phyloP scores from a whole-genome alignment of 1,140 invertebrate species.

The Eriocheir sinensis region DNA sequence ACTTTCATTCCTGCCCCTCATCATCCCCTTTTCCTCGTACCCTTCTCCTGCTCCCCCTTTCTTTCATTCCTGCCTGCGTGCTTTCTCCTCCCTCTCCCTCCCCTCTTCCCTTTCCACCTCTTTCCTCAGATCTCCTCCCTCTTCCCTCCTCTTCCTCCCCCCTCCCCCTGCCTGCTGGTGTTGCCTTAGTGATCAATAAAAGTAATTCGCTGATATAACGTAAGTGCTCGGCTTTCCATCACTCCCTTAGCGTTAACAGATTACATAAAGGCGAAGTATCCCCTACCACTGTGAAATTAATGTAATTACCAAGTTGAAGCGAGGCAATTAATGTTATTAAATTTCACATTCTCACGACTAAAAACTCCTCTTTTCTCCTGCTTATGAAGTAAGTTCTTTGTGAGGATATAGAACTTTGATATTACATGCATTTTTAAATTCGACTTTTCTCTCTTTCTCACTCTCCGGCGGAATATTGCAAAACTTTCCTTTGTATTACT shows the following conservation, averaged over 20 bases:
- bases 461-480: slow-evolving; percentile 55
- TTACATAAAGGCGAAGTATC: slow-evolving; percentile 25
- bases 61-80: background rate
- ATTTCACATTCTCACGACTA: slow-evolving; percentile 53
- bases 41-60: too few species aligned
- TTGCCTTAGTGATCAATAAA: slow-evolving; percentile 26
- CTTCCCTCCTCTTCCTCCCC: background rate
- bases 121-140: background rate
- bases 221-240: slow-evolving; percentile 10
- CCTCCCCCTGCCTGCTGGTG: background rate
- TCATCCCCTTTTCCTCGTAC: background rate
- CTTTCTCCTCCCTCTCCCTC: background rate
- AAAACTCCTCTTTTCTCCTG: slow-evolving; percentile 55
- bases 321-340: slow-evolving; percentile 62
- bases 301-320: slow-evolving; percentile 53
- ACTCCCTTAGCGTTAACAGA: slow-evolving; percentile 4
- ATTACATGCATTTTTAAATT: slow-evolving; percentile 59
- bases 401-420: slow-evolving; percentile 64
- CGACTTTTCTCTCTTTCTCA: slow-evolving; percentile 51
- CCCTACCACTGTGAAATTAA: slow-evolving; percentile 42
- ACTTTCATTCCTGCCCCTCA: background rate
- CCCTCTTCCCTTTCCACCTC: background rate
- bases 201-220: slow-evolving; percentile 25
- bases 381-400: slow-evolving; percentile 64
- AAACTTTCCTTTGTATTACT: slow-evolving; percentile 52